These are phyloP conservation scores for Mustela nigripes DNA, from an alignment of 2,113 vertebrate species.

Conservation along the genomic window DNA sequence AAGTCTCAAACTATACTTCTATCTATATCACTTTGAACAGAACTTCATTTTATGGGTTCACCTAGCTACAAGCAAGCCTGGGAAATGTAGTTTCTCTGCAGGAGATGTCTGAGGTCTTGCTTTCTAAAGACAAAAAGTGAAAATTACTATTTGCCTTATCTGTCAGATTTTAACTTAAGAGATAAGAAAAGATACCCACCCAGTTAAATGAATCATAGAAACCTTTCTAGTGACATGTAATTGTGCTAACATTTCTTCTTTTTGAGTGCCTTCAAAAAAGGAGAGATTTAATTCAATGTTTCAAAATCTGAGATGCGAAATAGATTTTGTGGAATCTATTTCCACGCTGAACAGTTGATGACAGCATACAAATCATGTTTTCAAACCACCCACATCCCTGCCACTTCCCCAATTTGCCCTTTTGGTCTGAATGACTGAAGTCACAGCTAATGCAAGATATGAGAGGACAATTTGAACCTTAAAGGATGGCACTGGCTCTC, in stretches of 20 bases:
- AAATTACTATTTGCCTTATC: slow-evolving; percentile 28
- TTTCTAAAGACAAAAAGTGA: slow-evolving; percentile 47
- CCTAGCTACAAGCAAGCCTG: not conserved
- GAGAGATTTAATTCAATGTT: slow-evolving; percentile 57
- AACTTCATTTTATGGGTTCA: not conserved
- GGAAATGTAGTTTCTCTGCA: not conserved
- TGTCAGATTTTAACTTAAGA: slow-evolving; percentile 22
- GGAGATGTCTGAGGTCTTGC: not conserved
- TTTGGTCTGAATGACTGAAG: slow-evolving; percentile 3
- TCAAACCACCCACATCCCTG: not conserved
- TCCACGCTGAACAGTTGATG: slow-evolving; percentile 2
- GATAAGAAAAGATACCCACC: not conserved
- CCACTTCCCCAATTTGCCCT: not conserved
- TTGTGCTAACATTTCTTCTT: slow-evolving; percentile 7
- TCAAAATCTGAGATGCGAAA: slow-evolving; percentile 49
- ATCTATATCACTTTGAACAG: not conserved
- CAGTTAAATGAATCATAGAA: slow-evolving; percentile 27
- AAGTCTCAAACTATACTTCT: not conserved
- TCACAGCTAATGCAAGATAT: not conserved
- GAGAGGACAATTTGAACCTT: not conserved
- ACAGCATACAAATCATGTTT: slow-evolving; percentile 15
- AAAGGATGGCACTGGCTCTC: not conserved
- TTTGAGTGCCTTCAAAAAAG: not conserved
- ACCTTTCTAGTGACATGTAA: slow-evolving; percentile 6
- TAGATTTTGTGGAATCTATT: slow-evolving; percentile 23